Conservation (phyloP, 2,113 vertebrate genomes). For the Bos indicus region DNA sequence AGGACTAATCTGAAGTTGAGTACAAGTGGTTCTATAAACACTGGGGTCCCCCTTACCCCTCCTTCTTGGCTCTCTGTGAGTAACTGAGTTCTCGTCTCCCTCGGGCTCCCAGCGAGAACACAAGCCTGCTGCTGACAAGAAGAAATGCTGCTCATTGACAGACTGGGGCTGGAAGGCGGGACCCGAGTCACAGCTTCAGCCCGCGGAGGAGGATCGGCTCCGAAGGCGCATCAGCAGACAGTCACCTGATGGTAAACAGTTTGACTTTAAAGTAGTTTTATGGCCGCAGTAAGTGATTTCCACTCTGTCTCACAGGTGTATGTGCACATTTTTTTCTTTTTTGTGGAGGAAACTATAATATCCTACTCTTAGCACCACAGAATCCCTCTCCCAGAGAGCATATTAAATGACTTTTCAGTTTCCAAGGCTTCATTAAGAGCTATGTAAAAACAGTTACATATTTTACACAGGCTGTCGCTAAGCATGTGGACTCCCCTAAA, state of each 20-base stretch:
- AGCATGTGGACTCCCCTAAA: neutral
- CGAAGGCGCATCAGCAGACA: neutral
- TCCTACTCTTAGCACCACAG: neutral
- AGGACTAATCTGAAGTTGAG: neutral
- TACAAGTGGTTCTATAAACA: neutral
- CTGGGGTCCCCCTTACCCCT: neutral
- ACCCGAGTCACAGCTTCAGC: neutral
- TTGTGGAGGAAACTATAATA: conserved; percentile 21
- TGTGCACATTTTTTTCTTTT: neutral
- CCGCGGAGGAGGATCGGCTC: fast-evolving
- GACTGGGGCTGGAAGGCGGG: neutral
- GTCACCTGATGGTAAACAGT: neutral
- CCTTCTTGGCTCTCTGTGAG: neutral
- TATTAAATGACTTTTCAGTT: conserved; percentile 27
- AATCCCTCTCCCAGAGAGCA: conserved; percentile 30
- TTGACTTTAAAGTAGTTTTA: neutral
- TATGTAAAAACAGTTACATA: conserved; percentile 32
- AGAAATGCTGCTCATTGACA: neutral
- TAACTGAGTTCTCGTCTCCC: conserved; percentile 15
- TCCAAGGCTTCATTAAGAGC: conserved; percentile 20
- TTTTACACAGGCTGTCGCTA: neutral
- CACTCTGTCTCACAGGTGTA: conserved; percentile 44
- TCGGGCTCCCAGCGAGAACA: neutral
- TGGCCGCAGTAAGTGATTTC: conserved; percentile 4
- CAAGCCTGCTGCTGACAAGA: neutral